Evolutionary conservation across 2,113 vertebrate species (phyloP).

Genomic region (Paraplagusia blochii): DNA sequence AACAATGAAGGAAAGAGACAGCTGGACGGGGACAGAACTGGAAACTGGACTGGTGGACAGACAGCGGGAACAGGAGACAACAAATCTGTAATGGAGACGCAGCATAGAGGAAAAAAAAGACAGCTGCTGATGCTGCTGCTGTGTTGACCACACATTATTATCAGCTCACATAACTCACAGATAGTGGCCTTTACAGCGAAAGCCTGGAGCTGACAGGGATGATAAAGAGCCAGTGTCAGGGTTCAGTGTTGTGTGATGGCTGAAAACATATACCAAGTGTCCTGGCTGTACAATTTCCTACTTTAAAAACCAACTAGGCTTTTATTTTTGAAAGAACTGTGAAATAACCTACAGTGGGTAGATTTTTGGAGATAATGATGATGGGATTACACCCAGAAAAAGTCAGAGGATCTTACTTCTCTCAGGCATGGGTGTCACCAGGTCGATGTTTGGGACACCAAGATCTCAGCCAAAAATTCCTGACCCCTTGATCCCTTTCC

Average conservation of each 20-base stretch:
- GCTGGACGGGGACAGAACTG: slow-evolving; percentile 49
- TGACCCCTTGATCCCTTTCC: slow-evolving; percentile 46
- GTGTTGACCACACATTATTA: slow-evolving; percentile 50
- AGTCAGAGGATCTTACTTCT: slow-evolving; percentile 5
- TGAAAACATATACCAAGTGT: background rate
- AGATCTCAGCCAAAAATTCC: slow-evolving; percentile 32
- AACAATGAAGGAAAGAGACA: slow-evolving; percentile 63
- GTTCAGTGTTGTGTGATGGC: slow-evolving; percentile 4
- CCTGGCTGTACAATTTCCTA: background rate
- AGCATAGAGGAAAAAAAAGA: slow-evolving; percentile 56
- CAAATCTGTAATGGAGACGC: slow-evolving; percentile 56
- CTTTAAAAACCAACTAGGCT: background rate
- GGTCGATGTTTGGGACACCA: slow-evolving; percentile 22
- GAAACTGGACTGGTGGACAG: slow-evolving; percentile 25
- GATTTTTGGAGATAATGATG: no score
- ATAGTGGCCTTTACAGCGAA: slow-evolving; percentile 19
- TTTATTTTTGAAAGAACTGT: background rate
- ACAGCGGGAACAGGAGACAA: slow-evolving; percentile 31
- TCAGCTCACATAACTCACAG: slow-evolving; percentile 43
- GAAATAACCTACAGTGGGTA: background rate
- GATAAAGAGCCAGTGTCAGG: slow-evolving; percentile 22
- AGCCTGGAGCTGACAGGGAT: slow-evolving; percentile 17
- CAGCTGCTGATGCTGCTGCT: slow-evolving; percentile 65
- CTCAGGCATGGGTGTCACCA: slow-evolving; percentile 17
- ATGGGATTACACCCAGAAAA: slow-evolving; percentile 3